Conservation (phyloP, 2,797 vertebrate genomes). For the Scyliorhinus canicula region DNA sequence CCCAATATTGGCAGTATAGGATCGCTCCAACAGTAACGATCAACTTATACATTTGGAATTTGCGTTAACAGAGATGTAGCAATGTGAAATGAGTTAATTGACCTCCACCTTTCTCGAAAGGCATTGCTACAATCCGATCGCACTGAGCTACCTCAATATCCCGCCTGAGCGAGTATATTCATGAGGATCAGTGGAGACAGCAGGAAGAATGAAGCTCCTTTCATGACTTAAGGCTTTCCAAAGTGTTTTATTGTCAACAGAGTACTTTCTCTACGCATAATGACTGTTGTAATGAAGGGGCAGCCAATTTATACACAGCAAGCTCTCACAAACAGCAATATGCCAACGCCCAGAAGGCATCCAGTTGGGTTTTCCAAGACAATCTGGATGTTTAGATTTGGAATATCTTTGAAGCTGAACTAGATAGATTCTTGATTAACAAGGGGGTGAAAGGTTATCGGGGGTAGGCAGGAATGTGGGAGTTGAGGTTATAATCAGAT, state of each 20-base stretch:
- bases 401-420: no score
- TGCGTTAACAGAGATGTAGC: background rate
- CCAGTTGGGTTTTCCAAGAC: background rate
- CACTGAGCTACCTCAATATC: background rate
- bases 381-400: no score
- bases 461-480: no score
- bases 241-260: no score
- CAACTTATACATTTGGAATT: background rate
- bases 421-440: no score
- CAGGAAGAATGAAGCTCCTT: background rate
- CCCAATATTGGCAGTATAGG: background rate
- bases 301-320: background rate
- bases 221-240: background rate
- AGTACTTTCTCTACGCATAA: no score
- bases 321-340: background rate
- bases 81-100: background rate
- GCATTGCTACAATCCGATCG: background rate
- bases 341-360: background rate
- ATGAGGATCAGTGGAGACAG: background rate
- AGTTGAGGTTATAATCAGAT: no score
- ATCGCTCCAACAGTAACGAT: background rate
- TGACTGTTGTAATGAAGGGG: no score
- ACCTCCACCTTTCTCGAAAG: background rate
- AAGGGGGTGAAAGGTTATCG: no score
- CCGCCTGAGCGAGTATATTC: background rate